These are phyloP conservation scores for Laticauda laticaudata DNA, from an alignment of 2,113 vertebrate genomes.

Conservation along the genomic window DNA sequence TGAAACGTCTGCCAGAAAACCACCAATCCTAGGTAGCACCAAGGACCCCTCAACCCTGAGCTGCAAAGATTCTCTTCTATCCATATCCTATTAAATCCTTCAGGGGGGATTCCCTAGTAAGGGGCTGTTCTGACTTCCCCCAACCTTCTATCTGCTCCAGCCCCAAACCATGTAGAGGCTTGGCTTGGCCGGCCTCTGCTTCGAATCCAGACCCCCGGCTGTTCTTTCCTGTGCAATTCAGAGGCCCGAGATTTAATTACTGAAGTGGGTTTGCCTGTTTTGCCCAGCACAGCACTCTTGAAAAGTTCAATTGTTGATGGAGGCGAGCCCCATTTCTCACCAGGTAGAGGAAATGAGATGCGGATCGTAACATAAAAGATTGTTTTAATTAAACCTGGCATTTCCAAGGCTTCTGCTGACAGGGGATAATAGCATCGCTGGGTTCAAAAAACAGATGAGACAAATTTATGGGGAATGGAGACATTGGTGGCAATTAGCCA, in stretches of 20 bases:
- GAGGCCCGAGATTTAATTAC: slow-evolving; percentile 59
- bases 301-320: slow-evolving; percentile 62
- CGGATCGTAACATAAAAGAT: slow-evolving; percentile 61
- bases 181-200: rapidly evolving
- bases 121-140: not conserved
- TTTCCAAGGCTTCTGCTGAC: slow-evolving; percentile 55
- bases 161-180: rapidly evolving
- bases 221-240: not conserved
- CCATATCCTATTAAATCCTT: too few relatives aligned
- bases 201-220: not conserved
- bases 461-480: slow-evolving; percentile 36
- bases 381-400: slow-evolving; percentile 68
- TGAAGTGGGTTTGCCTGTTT: slow-evolving; percentile 35
- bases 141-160: not conserved
- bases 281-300: slow-evolving; percentile 52
- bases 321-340: slow-evolving; percentile 63
- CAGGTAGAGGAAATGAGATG: slow-evolving; percentile 65
- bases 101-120: not conserved
- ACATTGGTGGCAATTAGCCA: slow-evolving; percentile 34
- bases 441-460: slow-evolving; percentile 33
- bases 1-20: too few relatives aligned
- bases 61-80: not conserved
- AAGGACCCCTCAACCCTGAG: not conserved
- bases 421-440: slow-evolving; percentile 34
- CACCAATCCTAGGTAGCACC: too few relatives aligned